Conservation (phyloP, 1,140 invertebrate genomes). For the Bradysia coprophila region DNA sequence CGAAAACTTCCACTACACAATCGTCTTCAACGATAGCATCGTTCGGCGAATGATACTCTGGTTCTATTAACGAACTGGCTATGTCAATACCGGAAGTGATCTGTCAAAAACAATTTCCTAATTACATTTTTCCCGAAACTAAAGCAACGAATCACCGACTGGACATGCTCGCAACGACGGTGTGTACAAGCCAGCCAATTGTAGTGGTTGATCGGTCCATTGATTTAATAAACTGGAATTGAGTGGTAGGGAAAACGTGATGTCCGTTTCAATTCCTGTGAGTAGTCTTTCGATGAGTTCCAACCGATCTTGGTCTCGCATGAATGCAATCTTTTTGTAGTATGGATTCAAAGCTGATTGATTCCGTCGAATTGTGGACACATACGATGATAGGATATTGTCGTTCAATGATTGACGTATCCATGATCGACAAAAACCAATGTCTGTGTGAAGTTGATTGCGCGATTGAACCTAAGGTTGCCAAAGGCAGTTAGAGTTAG, state of each 20-base stretch:
- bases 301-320: slow-evolving; percentile 58
- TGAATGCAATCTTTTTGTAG: slow-evolving; percentile 57
- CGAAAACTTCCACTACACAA: too few relatives aligned
- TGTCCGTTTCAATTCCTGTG: slow-evolving; percentile 54
- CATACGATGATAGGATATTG: slow-evolving; percentile 66
- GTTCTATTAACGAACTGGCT: slow-evolving; percentile 25
- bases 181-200: slow-evolving; percentile 68
- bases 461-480: too few relatives aligned
- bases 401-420: slow-evolving; percentile 76
- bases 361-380: slow-evolving; percentile 55
- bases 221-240: slow-evolving; percentile 79
- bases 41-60: slow-evolving; percentile 14
- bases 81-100: slow-evolving; percentile 50
- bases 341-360: slow-evolving; percentile 51
- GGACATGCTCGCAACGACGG: slow-evolving; percentile 53
- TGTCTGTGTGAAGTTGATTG: slow-evolving; percentile 76
- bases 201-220: slow-evolving; percentile 70
- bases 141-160: too few relatives aligned
- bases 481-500: too few relatives aligned
- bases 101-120: slow-evolving; percentile 5
- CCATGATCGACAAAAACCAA: slow-evolving; percentile 82
- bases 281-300: slow-evolving; percentile 58
- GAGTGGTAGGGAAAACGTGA: slow-evolving; percentile 61
- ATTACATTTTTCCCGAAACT: background rate
- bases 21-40: too few relatives aligned